Evolutionary conservation across 2,888 invertebrate species (phyloP), one percentile per base, ranked within the genome.

Genomic region (Netelia melanura): DNA sequence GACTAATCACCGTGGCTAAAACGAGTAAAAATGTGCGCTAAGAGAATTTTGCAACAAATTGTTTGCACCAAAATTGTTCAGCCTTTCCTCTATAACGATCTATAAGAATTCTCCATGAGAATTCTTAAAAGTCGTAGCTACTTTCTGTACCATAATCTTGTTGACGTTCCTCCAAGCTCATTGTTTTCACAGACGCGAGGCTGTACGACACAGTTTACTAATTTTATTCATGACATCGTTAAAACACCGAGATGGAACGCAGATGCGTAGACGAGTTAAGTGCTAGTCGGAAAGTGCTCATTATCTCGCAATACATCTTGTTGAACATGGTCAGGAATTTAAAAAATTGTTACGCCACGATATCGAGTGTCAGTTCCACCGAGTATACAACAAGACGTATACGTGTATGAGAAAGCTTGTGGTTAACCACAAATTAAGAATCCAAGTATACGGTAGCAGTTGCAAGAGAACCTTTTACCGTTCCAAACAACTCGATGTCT

Each of bases 401-500:
- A 8, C 10, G 23, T 25, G 17, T 30, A 9, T 11, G 17, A 30
- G 25, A 11, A 44, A 44, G 25, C 44, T 61, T 61, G 81, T 52
- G 86, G 77, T 78, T 58, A 80, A 86, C 77, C 84, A 65, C 82
- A 25, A 83, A 83, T 79, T 79, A 74, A 79, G 70, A 85, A 62
- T 76, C 48, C 17, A 14, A 11, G 52, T 10, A 25, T 61, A 79
- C 75, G 5, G 78, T 78, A 78, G 78, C 17, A 48, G 21, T 17
- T 11, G 61, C 48, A 10, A 38, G 44, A 9, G 9, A 52, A 48
- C 3, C 14, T 17, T 82, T 76, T 79, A 76, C 58, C 9, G 23
- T 84, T 58, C 11, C 25, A 44, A 78, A 65, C 58, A 52, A 81
- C 61, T 30, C 21, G 21, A 5, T 21, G 52, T 67, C 30, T 54